A percentile compares a stretch with the other conserved stretches of the same genome.
phyloP scores from a whole-genome alignment of 2,888 invertebrate genomes.

The Erpobdella octoculata region DNA sequence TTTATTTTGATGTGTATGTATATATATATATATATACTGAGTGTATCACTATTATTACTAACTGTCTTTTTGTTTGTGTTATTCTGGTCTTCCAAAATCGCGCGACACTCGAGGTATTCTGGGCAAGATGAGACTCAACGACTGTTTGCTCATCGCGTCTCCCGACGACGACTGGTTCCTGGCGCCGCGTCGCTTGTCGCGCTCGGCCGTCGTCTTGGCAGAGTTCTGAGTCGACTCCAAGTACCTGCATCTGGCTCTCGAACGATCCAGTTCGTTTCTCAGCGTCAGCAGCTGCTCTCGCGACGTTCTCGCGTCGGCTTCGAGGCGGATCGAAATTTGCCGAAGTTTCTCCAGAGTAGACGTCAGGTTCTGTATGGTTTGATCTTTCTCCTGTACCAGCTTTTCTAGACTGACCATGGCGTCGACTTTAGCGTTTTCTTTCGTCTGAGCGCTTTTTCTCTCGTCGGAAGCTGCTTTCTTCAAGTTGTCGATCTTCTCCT shows the following conservation, averaged over 20 bases:
- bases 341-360: background rate
- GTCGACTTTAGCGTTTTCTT: background rate
- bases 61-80: too few relatives aligned
- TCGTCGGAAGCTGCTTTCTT: background rate
- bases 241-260: background rate
- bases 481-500: background rate
- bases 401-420: background rate
- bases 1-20: too few relatives aligned
- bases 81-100: too few relatives aligned
- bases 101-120: background rate
- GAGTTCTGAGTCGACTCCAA: background rate
- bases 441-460: background rate
- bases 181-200: background rate
- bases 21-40: too few relatives aligned
- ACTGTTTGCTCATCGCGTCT: background rate
- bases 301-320: background rate
- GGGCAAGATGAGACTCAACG: background rate
- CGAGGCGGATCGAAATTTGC: slow-evolving; percentile 2
- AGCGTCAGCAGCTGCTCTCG: background rate
- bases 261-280: background rate
- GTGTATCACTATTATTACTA: too few relatives aligned
- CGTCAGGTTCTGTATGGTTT: background rate
- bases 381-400: background rate
- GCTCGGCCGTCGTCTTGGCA: background rate
- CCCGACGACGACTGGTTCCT: background rate